Conservation (phyloP, 2,113 vertebrate genomes). For the Festucalex cinctus region DNA sequence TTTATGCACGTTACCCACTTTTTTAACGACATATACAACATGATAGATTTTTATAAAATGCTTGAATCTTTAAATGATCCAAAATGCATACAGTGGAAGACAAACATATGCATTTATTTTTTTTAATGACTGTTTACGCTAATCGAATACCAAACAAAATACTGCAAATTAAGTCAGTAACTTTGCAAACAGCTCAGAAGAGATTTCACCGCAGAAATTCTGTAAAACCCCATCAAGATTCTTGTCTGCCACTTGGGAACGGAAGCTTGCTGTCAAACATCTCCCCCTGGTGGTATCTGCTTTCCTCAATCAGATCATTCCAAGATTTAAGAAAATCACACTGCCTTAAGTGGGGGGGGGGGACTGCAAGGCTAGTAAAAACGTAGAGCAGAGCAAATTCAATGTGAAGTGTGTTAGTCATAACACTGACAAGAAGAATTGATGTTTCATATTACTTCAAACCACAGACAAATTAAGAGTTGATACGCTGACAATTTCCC, state of each 20-base stretch:
- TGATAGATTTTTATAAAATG: too few relatives aligned
- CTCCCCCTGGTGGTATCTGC: background rate
- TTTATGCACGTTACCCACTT: too few relatives aligned
- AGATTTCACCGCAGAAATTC: background rate
- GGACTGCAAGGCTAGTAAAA: background rate
- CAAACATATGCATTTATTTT: too few relatives aligned
- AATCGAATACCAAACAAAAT: too few relatives aligned
- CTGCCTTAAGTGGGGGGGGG: background rate
- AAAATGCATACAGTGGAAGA: too few relatives aligned
- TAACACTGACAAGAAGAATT: background rate
- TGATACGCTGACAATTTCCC: constrained; percentile 26
- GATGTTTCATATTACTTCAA: constrained; percentile 26
- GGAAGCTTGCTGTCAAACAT: background rate
- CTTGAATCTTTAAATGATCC: too few relatives aligned
- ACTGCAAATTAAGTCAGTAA: too few relatives aligned
- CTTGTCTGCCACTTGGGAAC: background rate
- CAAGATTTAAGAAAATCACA: background rate
- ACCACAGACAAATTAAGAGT: constrained; percentile 34
- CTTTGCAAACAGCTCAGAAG: too few relatives aligned
- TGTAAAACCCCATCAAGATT: background rate
- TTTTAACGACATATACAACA: background rate
- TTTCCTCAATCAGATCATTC: background rate
- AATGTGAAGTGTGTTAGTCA: constrained; percentile 12
- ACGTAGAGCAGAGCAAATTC: background rate
- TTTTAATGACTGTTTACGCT: too few relatives aligned